These are phyloP conservation scores for Papilio xuthus DNA, from an alignment of 1,140 invertebrate genomes.

Conservation along the genomic window DNA sequence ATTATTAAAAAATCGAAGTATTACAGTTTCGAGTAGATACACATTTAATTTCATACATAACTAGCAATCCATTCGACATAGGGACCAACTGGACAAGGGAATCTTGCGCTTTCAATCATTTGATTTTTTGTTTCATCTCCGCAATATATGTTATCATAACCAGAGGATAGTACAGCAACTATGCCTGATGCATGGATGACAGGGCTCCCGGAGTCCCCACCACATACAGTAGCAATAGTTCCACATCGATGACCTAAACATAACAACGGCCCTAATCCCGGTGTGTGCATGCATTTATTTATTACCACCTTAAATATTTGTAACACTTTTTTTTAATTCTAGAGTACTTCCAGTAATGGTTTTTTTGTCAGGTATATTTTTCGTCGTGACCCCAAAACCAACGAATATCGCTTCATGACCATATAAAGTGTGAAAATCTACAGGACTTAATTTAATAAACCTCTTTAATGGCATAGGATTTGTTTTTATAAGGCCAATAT, in stretches of 20 bases:
- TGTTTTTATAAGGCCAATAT: slow-evolving; percentile 26
- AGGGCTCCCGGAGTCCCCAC: slow-evolving; percentile 10
- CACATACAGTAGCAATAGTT: background rate
- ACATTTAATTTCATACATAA: slow-evolving; percentile 1
- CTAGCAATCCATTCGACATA: slow-evolving; percentile 30
- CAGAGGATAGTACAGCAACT: background rate
- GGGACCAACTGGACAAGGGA: background rate
- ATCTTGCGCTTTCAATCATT: background rate
- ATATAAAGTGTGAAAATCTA: slow-evolving; percentile 19
- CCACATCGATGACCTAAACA: slow-evolving; percentile 28
- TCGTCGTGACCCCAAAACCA: slow-evolving; percentile 12
- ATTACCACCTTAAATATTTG: slow-evolving; percentile 23
- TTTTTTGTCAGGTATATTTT: background rate
- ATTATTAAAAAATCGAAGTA: no score
- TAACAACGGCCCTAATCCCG: background rate
- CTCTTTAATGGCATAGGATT: background rate
- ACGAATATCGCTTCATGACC: slow-evolving; percentile 26
- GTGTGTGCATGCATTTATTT: background rate
- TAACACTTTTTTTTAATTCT: background rate
- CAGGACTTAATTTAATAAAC: slow-evolving; percentile 26
- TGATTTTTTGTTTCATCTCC: no score
- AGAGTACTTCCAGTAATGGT: background rate
- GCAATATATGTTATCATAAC: no score
- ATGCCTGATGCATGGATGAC: slow-evolving; percentile 26
- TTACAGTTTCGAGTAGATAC: no score